Evolutionary conservation across 2,797 vertebrate species (phyloP), one percentile per base, ranked within the genome.

Genomic region (Lutjanus argentimaculatus): DNA sequence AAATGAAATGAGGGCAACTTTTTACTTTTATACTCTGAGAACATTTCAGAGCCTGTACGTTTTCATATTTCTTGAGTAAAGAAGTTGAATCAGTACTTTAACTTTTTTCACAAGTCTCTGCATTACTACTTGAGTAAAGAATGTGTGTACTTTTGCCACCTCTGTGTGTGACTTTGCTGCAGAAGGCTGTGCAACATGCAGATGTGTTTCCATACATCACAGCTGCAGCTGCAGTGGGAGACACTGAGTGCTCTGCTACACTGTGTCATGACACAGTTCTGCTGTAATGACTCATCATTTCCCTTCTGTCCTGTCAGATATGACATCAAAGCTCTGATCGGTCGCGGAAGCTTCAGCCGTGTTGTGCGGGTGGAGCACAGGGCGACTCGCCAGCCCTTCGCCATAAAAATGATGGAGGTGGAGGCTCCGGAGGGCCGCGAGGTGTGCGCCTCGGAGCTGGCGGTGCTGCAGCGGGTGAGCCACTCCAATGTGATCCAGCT

Each of bases 251-350:
- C 67, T 83, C 46, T 55, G 62, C 49, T 74, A 67, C 75, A 65
- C 59, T 65, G 72, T 62, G 48, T 77, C 83, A 76, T 72, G 66
- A 70, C 78, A 81, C 68, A 56, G 19, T 82, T 75, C 51, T 13
- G 12, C 25, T 21, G 62, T 80, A 86, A 82, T 82, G 83, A 89
- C 46, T 90, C 87, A 67, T 72, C 66, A 52, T 67, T 81, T 52
- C 76, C 63, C 56, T 21, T 77, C 75, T 80, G 79, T 70, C 74
- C 76, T 68, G 83, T 65, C 91, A 96, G 93, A 83, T 95, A 93
- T 22, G 86, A 96, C 79, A 94, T 95, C 91, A 93, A 94, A 77
- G 93, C 94, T 62, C 93, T 94, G 89, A 95, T 95, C n/a, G 95
- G 93, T 58, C 78, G 88, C 0, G 94, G 94, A 7, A 93, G 93